Evolutionary conservation across 2,113 vertebrate species (phyloP), one percentile per base, ranked within the genome.

Genomic region (Petromus typicus): DNA sequence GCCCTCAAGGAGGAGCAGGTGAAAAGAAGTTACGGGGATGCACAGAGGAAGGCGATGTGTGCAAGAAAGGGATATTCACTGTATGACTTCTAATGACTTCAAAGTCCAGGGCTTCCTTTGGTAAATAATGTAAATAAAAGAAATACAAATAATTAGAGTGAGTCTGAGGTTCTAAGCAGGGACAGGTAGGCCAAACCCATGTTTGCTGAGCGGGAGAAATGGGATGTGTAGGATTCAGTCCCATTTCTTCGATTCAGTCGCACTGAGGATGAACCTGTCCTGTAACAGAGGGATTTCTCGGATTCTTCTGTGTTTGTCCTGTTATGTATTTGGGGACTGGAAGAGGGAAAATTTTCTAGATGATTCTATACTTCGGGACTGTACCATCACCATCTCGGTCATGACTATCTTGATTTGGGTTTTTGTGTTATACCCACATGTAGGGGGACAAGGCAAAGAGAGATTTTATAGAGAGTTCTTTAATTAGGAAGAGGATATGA

Each of bases 271-370:
- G 9, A 30, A 9, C 30, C 6, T 83, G 14, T 54, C 30, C 14
- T 22, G 5, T 11, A 64, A 7, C 3, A 30, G 20, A 48, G 75
- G 27, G 23, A n/a, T 27, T 12, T 17, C 14, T 2, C 5, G 2
- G 13, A 2, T 5, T 5, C 23, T 3, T 40, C 8, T 61, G 32
- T 34, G 40, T 27, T 34, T 1, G 45, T 20, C 51, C 5, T 5
- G 13, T 45, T 16, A 2, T 5, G 0, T 32, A 7, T 48, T 45
- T 71, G 4, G 0, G 1, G 12, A 37, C 10, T 80, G 17, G 1
- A 2, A 54, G 2, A 79, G 5, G 12, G 3, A 12, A 71, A 20
- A 45, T 80, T n/a, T 11, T 25, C 11, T n/a, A 22, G 40, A 64
- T 13, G 30, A 56, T 1, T 25, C 6, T 45, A 43, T 37, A 34